Percentiles rank a stretch among this genome's conserved stretches.
Evolutionary conservation across 2,888 invertebrate genomes (phyloP).

Genomic region (Luperina testacea): DNA sequence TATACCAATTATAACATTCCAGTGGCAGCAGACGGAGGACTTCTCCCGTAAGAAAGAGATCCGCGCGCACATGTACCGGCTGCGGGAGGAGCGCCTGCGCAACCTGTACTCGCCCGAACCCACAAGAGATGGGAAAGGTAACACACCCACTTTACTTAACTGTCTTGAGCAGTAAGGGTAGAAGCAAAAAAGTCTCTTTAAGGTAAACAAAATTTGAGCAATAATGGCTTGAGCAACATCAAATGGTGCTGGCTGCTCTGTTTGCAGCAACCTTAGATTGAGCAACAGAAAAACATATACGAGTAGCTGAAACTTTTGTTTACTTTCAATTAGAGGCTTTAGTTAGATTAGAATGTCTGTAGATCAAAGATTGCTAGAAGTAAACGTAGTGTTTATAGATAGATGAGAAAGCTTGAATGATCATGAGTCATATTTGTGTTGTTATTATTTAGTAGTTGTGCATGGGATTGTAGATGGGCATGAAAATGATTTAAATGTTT

Average conservation of each 20-base stretch:
- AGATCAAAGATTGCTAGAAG: background rate
- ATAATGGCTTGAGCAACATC: background rate
- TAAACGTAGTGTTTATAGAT: constrained; percentile 12
- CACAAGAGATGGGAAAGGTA: constrained; percentile 82
- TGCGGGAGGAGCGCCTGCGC: constrained; percentile 94
- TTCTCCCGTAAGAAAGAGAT: constrained; percentile 96
- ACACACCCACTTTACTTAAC: background rate
- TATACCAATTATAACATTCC: constrained; percentile 70
- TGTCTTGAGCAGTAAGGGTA: constrained; percentile 14
- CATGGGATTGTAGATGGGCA: constrained; percentile 14
- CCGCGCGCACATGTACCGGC: constrained; percentile 95
- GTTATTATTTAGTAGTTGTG: constrained; percentile 10
- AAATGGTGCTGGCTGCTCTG: background rate
- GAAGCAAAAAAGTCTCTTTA: background rate
- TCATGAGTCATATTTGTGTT: background rate
- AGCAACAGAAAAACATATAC: background rate
- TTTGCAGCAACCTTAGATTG: background rate
- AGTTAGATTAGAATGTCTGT: background rate
- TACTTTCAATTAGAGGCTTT: constrained; percentile 7
- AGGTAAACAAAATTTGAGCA: constrained; percentile 1
- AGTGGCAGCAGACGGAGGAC: constrained; percentile 97
- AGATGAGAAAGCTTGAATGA: constrained; percentile 15
- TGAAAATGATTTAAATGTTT: background rate
- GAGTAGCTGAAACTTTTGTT: background rate
- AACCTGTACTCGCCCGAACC: constrained; percentile 92